A percentile compares a stretch with the other conserved stretches of the same genome.
phyloP scores from a whole-genome alignment of 2,797 vertebrate species.

The Chanos chanos region DNA sequence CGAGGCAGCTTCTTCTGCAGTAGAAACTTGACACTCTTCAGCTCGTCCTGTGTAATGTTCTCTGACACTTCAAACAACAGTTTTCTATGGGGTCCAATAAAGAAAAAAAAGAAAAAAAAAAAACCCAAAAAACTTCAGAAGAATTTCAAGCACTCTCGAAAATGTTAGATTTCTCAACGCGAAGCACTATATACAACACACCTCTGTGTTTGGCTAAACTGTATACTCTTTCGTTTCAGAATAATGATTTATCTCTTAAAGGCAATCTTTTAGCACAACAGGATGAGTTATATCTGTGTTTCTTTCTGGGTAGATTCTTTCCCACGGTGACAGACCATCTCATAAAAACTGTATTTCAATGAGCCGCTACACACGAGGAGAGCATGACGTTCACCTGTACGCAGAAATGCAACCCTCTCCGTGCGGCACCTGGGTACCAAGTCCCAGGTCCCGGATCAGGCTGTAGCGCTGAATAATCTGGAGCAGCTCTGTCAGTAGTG shows the following conservation, averaged over 20 bases:
- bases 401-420: conserved; percentile 36
- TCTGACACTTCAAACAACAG: conserved; percentile 81
- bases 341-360: neutral
- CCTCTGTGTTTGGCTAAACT: no score
- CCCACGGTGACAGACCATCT: neutral
- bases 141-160: neutral
- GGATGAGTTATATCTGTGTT: neutral
- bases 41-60: conserved; percentile 51
- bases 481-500: conserved; percentile 65
- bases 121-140: neutral
- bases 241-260: neutral
- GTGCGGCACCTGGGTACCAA: neutral
- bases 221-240: no score
- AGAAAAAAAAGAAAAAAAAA: neutral
- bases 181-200: no score
- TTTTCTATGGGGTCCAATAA: conserved; percentile 58
- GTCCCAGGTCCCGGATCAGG: conserved; percentile 31
- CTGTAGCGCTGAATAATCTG: conserved; percentile 27
- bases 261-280: neutral
- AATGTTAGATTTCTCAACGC: neutral
- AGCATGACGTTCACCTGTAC: conserved; percentile 57
- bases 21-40: conserved; percentile 69
- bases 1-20: conserved; percentile 44
- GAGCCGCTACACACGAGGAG: neutral
- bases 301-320: neutral